phyloP scores from a whole-genome alignment of 2,888 invertebrate genomes.

The Odontomyia ornata region DNA sequence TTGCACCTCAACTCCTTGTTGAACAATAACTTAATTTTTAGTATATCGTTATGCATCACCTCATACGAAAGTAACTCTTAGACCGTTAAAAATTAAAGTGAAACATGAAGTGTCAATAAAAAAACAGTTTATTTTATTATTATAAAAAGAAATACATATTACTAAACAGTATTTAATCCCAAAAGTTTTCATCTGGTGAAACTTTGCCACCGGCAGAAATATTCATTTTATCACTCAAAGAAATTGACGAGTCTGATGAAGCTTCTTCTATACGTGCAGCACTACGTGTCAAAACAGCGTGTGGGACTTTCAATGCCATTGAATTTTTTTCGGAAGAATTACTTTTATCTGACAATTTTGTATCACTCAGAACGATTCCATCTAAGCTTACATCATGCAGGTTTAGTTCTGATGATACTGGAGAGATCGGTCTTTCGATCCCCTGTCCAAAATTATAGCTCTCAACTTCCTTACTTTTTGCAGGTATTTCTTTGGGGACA shows the following conservation, averaged over 20 bases:
- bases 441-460: no score
- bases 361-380: slow-evolving; percentile 23
- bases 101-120: no score
- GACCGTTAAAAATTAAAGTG: no score
- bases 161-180: slow-evolving; percentile 21
- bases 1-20: no score
- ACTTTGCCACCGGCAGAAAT: slow-evolving; percentile 38
- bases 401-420: slow-evolving; percentile 13
- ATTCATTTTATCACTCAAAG: slow-evolving; percentile 11
- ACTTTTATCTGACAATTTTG: slow-evolving; percentile 25
- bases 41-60: no score
- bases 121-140: no score
- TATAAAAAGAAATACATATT: no score
- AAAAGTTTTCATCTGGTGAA: slow-evolving; percentile 38
- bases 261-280: background rate
- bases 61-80: no score
- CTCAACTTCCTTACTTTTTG: background rate
- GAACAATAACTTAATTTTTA: no score
- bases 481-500: background rate
- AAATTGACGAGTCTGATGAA: background rate
- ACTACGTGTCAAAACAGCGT: background rate
- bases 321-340: background rate
- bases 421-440: background rate
- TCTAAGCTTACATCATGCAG: slow-evolving; percentile 11
- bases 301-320: slow-evolving; percentile 23